Conservation (phyloP, 35 echinoderm and acorn worm genomes). For the Heliocidaris erythrogramma region DNA sequence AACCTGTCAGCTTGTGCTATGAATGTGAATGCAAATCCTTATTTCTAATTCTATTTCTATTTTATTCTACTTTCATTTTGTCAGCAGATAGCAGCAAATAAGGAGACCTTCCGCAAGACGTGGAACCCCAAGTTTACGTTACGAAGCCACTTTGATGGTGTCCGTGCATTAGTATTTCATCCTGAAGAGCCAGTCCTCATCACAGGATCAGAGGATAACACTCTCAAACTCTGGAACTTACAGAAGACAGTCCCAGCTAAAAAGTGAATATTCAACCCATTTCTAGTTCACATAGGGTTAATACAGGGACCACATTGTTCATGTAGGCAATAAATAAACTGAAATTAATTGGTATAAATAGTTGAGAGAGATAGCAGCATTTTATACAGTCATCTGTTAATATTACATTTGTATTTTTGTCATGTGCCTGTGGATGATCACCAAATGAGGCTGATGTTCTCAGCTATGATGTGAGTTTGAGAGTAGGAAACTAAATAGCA, state of each 20-base stretch:
- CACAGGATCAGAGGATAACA: slow-evolving; percentile 96
- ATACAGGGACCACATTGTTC: too few species aligned
- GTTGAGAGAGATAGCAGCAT: too few species aligned
- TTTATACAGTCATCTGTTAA: too few species aligned
- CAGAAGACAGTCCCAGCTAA: slow-evolving; percentile 98
- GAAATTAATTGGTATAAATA: too few species aligned
- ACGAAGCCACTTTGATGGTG: slow-evolving; percentile 96
- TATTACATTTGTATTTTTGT: too few species aligned
- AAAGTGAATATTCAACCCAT: slow-evolving; percentile 66
- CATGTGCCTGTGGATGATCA: too few species aligned
- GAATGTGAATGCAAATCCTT: too few species aligned
- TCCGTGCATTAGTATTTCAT: slow-evolving; percentile 91
- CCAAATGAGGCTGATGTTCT: slow-evolving; percentile 61
- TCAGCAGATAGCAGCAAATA: slow-evolving; percentile 73
- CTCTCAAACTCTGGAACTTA: slow-evolving; percentile 99
- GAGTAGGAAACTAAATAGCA: not conserved
- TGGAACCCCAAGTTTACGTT: slow-evolving; percentile 98
- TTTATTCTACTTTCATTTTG: not conserved
- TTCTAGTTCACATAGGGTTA: too few species aligned
- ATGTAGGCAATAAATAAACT: too few species aligned
- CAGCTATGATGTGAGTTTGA: slow-evolving; percentile 89
- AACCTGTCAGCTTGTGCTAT: too few species aligned
- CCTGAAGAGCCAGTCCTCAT: slow-evolving; percentile 94
- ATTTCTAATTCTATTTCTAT: not conserved
- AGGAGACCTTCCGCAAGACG: slow-evolving; percentile 94